A percentile compares a stretch with the other conserved stretches of the same genome.
Evolutionary conservation across 2,888 invertebrate species (phyloP).

Genomic region (Lasioglossum marginatum): DNA sequence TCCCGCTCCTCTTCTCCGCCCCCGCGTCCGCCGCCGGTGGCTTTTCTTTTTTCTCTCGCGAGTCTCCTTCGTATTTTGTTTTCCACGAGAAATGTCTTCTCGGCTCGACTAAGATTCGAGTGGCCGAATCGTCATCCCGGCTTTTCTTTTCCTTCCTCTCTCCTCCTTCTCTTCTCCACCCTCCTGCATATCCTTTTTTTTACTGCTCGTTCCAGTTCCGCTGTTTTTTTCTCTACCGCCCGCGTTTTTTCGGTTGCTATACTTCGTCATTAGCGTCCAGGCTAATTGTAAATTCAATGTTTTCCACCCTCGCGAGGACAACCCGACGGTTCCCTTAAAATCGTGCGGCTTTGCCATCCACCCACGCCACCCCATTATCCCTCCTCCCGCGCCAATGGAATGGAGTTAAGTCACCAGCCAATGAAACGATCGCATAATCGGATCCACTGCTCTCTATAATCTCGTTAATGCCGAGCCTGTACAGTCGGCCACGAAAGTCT

Average conservation of each 20-base stretch:
- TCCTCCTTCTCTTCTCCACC: constrained; percentile 18
- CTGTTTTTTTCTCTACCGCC: background rate
- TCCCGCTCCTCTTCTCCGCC: constrained; percentile 24
- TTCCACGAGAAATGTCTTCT: constrained; percentile 57
- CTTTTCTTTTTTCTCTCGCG: constrained; percentile 14
- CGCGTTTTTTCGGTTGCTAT: background rate
- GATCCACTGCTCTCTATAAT: background rate
- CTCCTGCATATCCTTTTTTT: background rate
- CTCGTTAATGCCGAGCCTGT: background rate
- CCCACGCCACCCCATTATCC: background rate
- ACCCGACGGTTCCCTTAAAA: too few relatives aligned
- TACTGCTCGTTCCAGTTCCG: constrained; percentile 36
- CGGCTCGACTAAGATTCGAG: constrained; percentile 58
- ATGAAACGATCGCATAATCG: background rate
- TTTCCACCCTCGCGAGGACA: background rate
- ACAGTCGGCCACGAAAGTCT: background rate
- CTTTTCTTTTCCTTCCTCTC: constrained; percentile 42
- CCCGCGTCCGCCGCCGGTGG: background rate
- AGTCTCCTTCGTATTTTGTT: constrained; percentile 51
- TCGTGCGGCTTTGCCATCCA: background rate
- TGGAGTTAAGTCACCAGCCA: background rate
- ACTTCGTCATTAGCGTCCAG: background rate
- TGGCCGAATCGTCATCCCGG: constrained; percentile 54
- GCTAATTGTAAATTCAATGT: background rate
- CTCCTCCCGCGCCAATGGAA: background rate